Base-by-base conservation (phyloP, 2,113 vertebrate species). In the Prinia subflava region DNA sequence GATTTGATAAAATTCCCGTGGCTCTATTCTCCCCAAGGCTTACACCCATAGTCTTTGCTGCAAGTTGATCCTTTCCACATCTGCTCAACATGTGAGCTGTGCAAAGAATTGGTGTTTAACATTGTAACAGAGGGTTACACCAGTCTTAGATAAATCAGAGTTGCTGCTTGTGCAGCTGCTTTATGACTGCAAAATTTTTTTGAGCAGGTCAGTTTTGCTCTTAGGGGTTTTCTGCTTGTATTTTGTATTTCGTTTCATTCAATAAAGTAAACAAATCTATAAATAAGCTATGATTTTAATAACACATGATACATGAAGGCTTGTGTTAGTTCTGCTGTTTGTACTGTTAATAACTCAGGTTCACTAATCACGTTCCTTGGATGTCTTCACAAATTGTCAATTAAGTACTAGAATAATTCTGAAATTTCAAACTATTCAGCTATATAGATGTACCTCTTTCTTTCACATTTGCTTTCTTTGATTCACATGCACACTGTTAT, bases 31-130 rank as follows among this genome's bases (percentile, higher is more conserved):
- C 57, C 65, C 25, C 14, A 27, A 53, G 57, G 68, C 59, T 83
- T 89, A 71, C 46, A 71, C 56, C 68, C 41, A 28, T 47, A 86
- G 49, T 68, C 67, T 50, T 46, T 65, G 12, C 64, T 90, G 79
- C 87, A 96, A 87, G 84, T 28, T 47, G 91, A 94, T 94, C 59
- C 42, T 33, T 20, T 76, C 33, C 70, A 91, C 87, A 94, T 97
- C 92, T 97, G 89, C 65, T 87, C 56, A 76, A 25, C 93, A 95
- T 15, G 25, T 94, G 96, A 86, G 75, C 71, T 17, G 1, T 64
- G 68, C 49, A 47, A 75, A 94, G 35, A 13, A 30, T 57, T n/a
- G 13, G 1, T 44, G 25, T 80, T 95, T 91, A 49, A 20, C 41
- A 14, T 22, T 79, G 23, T 50, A 83, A 65, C 15, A 83, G 19